Evolutionary conservation across 2,888 invertebrate genomes (phyloP), one percentile per base, ranked within the genome.

Genomic region (Stenoptilia bipunctidactyla): DNA sequence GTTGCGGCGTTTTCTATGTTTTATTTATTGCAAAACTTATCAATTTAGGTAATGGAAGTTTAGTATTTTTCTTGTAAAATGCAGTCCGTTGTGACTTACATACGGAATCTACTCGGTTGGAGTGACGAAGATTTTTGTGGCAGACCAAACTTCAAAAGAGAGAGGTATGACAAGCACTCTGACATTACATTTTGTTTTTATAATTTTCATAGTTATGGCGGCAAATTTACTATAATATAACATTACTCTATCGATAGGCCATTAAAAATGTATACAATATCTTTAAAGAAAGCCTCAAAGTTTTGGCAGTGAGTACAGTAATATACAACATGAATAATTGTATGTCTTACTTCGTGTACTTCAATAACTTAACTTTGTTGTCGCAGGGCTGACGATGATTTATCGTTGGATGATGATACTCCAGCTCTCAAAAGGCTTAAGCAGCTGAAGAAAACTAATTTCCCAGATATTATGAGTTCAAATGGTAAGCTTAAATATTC

Each of bases 151-250:
- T 66, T 68, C 64, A 84, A 84, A 68, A 69, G 84, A 64, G 72
- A 80, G 74, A 84, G 84, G 84, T 83, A 68, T 72, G 75, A 66
- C 34, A 34, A 8, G 4, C 30, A 30, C 4, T 4, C 30, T 10
- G 30, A 30, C 70, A 69, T 64, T 66, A 62, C 69, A 20, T 20
- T 8, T 66, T 80, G 79, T 82, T 77, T 79, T 80, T 77, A 75
- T 73, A 62, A 63, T 46, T 49, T 47, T 47, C 51, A 54, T 62
- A 57, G 69, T 70, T 82, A 82, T 82, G 84, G 84, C 84, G 84
- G 84, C 64, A 83, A 84, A 76, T 65, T 34, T 9, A 14, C 13
- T 9, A 13, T 34, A 12, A 62, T 58, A 41, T 49, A 53, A 59
- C 58, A 62, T 59, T 52, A 37, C 38, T 52, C 44, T 41, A 45